Percentiles rank a stretch among this genome's conserved stretches.
Conservation (phyloP, 2,113 vertebrate genomes). For the Crotalus viridis region DNA sequence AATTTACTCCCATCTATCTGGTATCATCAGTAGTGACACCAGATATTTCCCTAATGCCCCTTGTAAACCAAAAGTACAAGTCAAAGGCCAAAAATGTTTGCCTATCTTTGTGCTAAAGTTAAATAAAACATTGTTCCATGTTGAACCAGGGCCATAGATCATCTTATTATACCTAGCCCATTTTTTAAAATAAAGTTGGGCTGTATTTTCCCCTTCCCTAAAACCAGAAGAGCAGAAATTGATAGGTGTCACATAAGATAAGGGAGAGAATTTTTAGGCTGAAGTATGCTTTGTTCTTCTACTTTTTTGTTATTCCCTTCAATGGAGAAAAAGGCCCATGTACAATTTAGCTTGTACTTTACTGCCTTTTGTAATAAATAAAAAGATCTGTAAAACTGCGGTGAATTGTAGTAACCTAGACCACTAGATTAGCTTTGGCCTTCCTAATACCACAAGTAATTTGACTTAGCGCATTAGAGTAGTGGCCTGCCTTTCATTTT, state of each 20-base stretch:
- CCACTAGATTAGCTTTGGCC: conserved; percentile 17
- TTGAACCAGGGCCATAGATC: not conserved
- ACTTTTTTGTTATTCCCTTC: not conserved
- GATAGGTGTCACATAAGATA: not conserved
- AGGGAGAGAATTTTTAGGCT: not conserved
- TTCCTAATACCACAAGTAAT: conserved; percentile 20
- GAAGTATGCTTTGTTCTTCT: not conserved
- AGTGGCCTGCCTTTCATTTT: conserved; percentile 1
- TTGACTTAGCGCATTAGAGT: not conserved
- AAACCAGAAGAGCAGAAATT: not conserved
- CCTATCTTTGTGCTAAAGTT: not conserved
- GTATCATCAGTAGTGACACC: not conserved
- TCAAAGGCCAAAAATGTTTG: not conserved
- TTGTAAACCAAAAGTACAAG: not conserved
- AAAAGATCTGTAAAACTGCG: not conserved
- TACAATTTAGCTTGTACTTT: not conserved
- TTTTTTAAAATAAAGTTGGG: not conserved
- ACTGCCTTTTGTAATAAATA: not conserved
- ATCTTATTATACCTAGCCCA: not conserved
- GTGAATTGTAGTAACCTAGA: not conserved
- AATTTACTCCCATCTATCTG: not conserved
- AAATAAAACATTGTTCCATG: not conserved
- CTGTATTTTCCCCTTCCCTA: not conserved
- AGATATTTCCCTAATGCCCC: not conserved
- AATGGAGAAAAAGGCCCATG: not conserved